Base-by-base conservation (phyloP, 2,113 vertebrate species). In the Furnarius figulus region DNA sequence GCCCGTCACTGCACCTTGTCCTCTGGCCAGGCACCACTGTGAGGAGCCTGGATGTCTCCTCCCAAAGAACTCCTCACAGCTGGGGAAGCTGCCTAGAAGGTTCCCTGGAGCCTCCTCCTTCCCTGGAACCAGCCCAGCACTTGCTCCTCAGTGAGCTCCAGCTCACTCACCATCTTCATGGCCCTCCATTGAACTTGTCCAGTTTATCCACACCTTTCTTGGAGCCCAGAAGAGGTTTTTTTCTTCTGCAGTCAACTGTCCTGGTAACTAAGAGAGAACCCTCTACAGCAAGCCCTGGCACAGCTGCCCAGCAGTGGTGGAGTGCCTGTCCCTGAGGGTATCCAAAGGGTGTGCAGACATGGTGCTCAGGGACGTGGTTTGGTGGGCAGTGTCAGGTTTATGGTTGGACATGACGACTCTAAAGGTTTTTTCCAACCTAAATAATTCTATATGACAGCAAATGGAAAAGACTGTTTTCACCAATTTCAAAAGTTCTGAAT, bases 1-100 rank as follows among this genome's bases (percentile, higher is more conserved):
- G 22, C 18, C 24, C 25, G 14, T 23, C 31, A 33, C 4, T 30
- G 28, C 31, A 12, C 46, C 63, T 25, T 14, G 31, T 55, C 47
- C 55, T 82, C 28, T 39, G 35, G 50, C 22, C 65, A 33, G 0
- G 0, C 28, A 63, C 2, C 12, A 1, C 35, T 5, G 30, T 12
- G 35, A 44, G 3, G 9, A 70, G 37, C 50, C 37, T 18, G 39
- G 27, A 14, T 7, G 14, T 9, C 27, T 19, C 33, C 40, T 2
- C 37, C 15, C 4, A 5, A 23, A 8, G 62, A 85, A 6, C 31
- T 40, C 30, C 66, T 17, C 22, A 14, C 0, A 8, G 42, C 14
- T 25, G 2, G 3, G 16, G 22, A 50, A 49, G 42, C 56, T 63
- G 42, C 52, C 40, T 40, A 13, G 40, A 40, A 40, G 25, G 4